Evolutionary conservation across 2,113 vertebrate species (phyloP).

Genomic region (Galbula dea): DNA sequence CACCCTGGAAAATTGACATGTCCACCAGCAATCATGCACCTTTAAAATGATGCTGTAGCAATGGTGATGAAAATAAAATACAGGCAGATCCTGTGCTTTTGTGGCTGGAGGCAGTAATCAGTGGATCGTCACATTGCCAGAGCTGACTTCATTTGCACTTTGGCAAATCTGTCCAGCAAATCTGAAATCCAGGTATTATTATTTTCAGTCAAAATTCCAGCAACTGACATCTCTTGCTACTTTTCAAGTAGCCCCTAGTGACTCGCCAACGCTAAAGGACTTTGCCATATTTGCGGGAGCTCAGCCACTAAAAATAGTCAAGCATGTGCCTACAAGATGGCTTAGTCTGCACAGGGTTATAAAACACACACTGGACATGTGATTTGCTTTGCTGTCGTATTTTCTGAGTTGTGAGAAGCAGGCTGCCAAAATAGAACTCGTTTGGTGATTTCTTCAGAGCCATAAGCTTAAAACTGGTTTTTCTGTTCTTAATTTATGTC

Average conservation of each 20-base stretch:
- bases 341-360: conserved; percentile 24
- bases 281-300: conserved; percentile 44
- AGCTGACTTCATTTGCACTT: conserved; percentile 60
- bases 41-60: conserved; percentile 7
- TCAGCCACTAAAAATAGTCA: conserved; percentile 60
- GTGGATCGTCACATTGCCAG: conserved; percentile 24
- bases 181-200: conserved; percentile 57
- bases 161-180: conserved; percentile 44
- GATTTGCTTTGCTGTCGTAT: conserved; percentile 31
- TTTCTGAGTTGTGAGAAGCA: conserved; percentile 34
- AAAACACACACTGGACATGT: conserved; percentile 38
- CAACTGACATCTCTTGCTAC: conserved; percentile 47
- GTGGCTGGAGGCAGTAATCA: conserved; percentile 45
- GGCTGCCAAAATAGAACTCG: conserved; percentile 56
- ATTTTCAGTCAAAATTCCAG: conserved; percentile 45
- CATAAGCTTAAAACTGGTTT: conserved; percentile 50
- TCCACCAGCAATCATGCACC: background rate
- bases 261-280: conserved; percentile 10
- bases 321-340: conserved; percentile 62
- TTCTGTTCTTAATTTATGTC: conserved; percentile 71
- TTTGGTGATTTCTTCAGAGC: conserved; percentile 59
- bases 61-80: conserved; percentile 48
- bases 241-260: conserved; percentile 53
- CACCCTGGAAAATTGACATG: conserved; percentile 27
- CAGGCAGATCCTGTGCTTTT: background rate